phyloP scores from a whole-genome alignment of 2,113 vertebrate genomes.

The Rhabdornis inornatus region DNA sequence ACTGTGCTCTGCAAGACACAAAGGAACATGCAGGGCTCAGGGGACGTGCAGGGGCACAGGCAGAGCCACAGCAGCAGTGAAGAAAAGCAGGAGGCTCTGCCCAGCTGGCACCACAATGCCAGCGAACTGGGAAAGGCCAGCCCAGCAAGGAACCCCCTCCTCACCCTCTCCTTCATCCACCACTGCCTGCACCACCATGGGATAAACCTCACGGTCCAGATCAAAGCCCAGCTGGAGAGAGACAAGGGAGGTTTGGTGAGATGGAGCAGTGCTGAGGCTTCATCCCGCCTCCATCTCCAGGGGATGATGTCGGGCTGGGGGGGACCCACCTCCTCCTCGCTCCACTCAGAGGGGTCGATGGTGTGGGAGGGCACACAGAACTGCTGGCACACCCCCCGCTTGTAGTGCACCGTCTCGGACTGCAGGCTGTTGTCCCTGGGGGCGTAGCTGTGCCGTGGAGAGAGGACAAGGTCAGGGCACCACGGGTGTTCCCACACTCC shows the following conservation, averaged over 20 bases:
- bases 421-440: slow-evolving; percentile 90
- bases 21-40: background rate
- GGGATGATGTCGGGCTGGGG: background rate
- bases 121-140: background rate
- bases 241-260: background rate
- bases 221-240: slow-evolving; percentile 87
- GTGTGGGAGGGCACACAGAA: slow-evolving; percentile 96
- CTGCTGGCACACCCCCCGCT: slow-evolving; percentile 93
- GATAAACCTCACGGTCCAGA: slow-evolving; percentile 92
- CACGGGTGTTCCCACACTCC: background rate
- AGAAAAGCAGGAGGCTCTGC: background rate
- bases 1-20: slow-evolving; percentile 83
- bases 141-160: background rate
- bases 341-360: slow-evolving; percentile 92
- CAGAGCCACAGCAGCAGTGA: accelerated
- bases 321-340: slow-evolving; percentile 88
- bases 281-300: accelerated
- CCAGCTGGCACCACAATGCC: background rate
- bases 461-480: background rate
- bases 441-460: slow-evolving; percentile 77
- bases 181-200: slow-evolving; percentile 93
- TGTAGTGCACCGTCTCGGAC: slow-evolving; percentile 93
- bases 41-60: accelerated
- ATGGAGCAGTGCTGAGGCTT: background rate
- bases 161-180: slow-evolving; percentile 91